Conservation (phyloP, 2,888 invertebrate species). For the Ormyrus nitidulus region DNA sequence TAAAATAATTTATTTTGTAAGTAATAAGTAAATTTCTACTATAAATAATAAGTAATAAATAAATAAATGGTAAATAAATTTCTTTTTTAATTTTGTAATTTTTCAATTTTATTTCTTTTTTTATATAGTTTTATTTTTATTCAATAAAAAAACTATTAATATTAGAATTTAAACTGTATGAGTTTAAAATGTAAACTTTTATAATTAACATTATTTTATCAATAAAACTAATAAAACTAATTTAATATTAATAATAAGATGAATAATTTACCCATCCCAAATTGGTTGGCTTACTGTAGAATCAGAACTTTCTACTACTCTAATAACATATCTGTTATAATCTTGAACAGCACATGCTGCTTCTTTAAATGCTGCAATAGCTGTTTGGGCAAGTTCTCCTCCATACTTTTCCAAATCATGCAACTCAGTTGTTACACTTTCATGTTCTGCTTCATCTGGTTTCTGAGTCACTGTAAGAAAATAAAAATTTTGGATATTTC, state of each 20-base stretch:
- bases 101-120: background rate
- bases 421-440: slow-evolving; percentile 70
- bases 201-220: background rate
- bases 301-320: slow-evolving; percentile 65
- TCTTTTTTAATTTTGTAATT: background rate
- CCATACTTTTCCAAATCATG: slow-evolving; percentile 79
- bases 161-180: too few species aligned
- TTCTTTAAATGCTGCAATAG: slow-evolving; percentile 82
- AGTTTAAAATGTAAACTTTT: background rate
- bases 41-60: background rate
- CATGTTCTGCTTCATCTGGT: slow-evolving; percentile 53
- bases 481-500: slow-evolving; percentile 12
- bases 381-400: slow-evolving; percentile 79
- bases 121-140: background rate
- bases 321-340: slow-evolving; percentile 75
- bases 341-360: slow-evolving; percentile 80
- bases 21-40: background rate
- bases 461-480: slow-evolving; percentile 63
- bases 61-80: slow-evolving; percentile 11
- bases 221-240: background rate
- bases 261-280: slow-evolving; percentile 67
- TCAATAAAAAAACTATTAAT: background rate
- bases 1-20: slow-evolving; percentile 29
- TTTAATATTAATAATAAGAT: background rate
- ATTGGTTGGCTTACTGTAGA: slow-evolving; percentile 59